Conservation (phyloP, 2,888 invertebrate genomes). For the Metellina segmentata region DNA sequence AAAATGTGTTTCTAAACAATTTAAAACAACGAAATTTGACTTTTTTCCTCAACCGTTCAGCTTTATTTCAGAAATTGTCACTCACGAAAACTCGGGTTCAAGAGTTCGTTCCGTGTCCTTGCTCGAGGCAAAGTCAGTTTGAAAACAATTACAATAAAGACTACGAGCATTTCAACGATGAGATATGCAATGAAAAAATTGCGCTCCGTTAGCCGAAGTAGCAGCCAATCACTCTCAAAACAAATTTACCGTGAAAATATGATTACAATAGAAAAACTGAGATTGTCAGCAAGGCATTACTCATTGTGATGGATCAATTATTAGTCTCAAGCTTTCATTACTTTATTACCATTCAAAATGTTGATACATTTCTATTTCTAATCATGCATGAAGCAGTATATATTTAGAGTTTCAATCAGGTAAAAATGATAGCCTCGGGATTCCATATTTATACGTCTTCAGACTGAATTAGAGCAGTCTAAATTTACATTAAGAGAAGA, state of each 20-base stretch:
- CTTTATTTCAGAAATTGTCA: no score
- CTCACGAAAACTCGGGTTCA: background rate
- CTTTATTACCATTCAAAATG: background rate
- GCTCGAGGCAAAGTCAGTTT: background rate
- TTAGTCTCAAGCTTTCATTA: background rate
- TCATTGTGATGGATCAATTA: background rate
- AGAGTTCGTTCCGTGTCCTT: background rate
- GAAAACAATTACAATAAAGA: background rate
- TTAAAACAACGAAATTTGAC: no score
- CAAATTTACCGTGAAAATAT: conserved; percentile 25
- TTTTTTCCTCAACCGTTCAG: no score
- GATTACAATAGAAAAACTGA: background rate
- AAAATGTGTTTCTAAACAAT: no score
- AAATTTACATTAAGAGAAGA: no score
- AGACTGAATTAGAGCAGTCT: no score
- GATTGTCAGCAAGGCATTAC: background rate
- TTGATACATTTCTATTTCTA: background rate
- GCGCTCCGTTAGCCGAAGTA: background rate
- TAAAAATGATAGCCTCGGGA: background rate
- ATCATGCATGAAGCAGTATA: conserved; percentile 17
- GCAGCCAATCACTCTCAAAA: background rate
- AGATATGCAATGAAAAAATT: background rate
- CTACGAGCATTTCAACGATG: background rate
- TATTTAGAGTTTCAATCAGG: conserved; percentile 8
- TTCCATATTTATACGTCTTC: background rate